A percentile compares a stretch with the other conserved stretches of the same genome.
Evolutionary conservation across 2,888 invertebrate genomes (phyloP).

Genomic region (Diarsia rubi): DNA sequence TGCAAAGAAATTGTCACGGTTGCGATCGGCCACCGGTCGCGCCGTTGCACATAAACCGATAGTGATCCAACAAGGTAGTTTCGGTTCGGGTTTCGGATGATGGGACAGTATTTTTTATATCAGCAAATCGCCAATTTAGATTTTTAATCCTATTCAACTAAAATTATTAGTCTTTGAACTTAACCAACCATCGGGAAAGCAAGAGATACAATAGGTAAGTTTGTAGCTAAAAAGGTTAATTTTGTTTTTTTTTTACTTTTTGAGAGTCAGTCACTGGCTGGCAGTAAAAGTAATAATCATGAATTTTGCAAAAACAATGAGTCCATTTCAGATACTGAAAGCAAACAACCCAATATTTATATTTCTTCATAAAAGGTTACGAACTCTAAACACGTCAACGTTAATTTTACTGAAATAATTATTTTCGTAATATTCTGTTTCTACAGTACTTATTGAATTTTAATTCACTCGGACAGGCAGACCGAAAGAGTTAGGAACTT

Average conservation of each 20-base stretch:
- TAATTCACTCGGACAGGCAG: neutral
- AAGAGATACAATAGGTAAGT: neutral
- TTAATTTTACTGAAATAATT: conserved; percentile 23
- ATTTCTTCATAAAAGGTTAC: conserved; percentile 39
- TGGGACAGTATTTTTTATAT: neutral
- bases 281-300: conserved; percentile 27
- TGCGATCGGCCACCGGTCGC: neutral
- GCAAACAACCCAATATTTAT: conserved; percentile 44
- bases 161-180: neutral
- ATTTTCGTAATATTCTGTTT: conserved; percentile 29
- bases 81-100: neutral
- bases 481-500: neutral
- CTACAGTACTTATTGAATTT: neutral
- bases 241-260: neutral
- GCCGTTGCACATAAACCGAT: neutral
- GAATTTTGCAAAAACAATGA: conserved; percentile 19
- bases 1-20: conserved; percentile 1
- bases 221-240: neutral
- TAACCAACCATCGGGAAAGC: neutral
- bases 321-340: conserved; percentile 23
- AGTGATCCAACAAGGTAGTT: neutral
- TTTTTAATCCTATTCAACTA: neutral
- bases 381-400: conserved; percentile 38
- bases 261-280: conserved; percentile 17
- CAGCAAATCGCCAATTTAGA: neutral